phyloP scores from a whole-genome alignment of 2,113 vertebrate species.

The Plecotus auritus region DNA sequence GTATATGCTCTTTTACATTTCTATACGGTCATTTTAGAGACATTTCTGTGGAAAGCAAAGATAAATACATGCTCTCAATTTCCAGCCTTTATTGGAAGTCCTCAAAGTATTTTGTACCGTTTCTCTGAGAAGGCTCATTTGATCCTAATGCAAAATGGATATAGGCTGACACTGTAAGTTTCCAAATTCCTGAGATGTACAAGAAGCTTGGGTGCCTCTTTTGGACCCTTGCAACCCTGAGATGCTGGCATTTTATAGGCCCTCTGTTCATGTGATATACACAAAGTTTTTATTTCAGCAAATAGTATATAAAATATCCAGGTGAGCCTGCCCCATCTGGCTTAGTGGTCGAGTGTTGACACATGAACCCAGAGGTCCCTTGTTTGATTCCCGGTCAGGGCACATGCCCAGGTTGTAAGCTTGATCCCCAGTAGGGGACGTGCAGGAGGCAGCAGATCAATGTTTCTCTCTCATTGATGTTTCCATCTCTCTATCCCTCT shows the following conservation, averaged over 20 bases:
- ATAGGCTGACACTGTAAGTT: not conserved
- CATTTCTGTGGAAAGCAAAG: not conserved
- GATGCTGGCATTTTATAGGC: not conserved
- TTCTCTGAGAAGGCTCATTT: not conserved
- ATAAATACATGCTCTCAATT: not conserved
- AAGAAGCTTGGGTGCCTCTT: not conserved
- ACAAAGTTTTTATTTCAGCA: not conserved
- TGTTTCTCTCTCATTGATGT: no score
- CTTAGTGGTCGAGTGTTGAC: no score
- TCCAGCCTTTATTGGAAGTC: not conserved
- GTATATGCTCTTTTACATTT: not conserved
- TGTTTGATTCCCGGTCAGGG: no score
- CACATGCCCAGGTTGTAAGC: no score
- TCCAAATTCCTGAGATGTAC: not conserved
- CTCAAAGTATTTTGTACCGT: not conserved
- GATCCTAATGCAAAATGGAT: not conserved
- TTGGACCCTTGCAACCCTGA: not conserved
- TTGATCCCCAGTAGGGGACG: no score
- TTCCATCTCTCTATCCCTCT: no score
- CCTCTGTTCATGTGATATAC: not conserved
- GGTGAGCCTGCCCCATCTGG: no score
- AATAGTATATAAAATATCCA: not conserved
- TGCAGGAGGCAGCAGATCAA: no score
- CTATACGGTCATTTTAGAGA: not conserved
- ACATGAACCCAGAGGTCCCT: no score